These are phyloP conservation scores for Crax fasciolata DNA, from an alignment of 2,797 vertebrate species.

Conservation along the genomic window DNA sequence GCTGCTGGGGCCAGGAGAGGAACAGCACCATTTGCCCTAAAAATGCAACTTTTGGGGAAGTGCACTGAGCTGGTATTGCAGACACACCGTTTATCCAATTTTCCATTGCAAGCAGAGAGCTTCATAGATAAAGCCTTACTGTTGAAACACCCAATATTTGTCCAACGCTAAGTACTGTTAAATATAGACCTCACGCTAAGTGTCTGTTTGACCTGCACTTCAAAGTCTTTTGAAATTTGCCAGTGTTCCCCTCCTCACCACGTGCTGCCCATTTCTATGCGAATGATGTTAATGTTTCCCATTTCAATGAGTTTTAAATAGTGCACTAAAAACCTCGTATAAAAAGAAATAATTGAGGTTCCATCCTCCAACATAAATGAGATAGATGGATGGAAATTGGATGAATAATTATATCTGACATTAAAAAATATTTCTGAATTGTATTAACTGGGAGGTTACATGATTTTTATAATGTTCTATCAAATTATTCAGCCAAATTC, in stretches of 20 bases:
- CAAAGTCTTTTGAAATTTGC: background rate
- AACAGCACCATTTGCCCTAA: background rate
- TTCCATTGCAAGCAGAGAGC: background rate
- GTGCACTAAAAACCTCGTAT: background rate
- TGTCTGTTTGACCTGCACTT: background rate
- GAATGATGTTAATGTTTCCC: slow-evolving; percentile 13
- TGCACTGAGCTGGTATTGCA: background rate
- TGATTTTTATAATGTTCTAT: background rate
- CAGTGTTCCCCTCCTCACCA: background rate
- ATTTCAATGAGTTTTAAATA: slow-evolving; percentile 9
- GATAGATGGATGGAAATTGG: slow-evolving; percentile 21
- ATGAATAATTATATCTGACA: slow-evolving; percentile 37
- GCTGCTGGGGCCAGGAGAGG: rapidly evolving
- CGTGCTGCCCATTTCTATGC: background rate
- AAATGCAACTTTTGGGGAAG: background rate
- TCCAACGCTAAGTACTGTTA: background rate
- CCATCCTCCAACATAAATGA: slow-evolving; percentile 19
- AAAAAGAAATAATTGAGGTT: slow-evolving; percentile 52
- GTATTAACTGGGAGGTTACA: background rate
- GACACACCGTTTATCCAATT: background rate
- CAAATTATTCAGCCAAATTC: slow-evolving; percentile 16
- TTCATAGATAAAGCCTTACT: background rate
- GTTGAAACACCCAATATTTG: slow-evolving; percentile 29
- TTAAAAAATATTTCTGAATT: slow-evolving; percentile 47
- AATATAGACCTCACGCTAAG: background rate